phyloP scores from a whole-genome alignment of 2,888 invertebrate genomes.

The Caenorhabditis imperialis region DNA sequence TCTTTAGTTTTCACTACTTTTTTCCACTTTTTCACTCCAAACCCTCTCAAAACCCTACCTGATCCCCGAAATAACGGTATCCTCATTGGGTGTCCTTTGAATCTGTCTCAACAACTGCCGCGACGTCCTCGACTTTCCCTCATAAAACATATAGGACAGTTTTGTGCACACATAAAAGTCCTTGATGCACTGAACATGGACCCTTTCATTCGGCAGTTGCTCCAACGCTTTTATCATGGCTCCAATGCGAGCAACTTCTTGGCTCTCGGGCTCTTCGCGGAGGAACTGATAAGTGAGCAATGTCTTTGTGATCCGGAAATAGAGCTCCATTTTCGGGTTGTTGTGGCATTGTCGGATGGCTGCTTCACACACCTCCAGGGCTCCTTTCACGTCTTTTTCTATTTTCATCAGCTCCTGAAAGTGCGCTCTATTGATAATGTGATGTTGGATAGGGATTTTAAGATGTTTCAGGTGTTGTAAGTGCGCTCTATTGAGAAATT shows the following conservation, averaged over 20 bases:
- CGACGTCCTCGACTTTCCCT: conserved; percentile 50
- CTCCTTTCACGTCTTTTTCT: conserved; percentile 54
- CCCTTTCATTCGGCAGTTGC: conserved; percentile 7
- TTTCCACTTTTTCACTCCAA: background rate
- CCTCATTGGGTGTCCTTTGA: conserved; percentile 31
- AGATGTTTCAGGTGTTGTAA: too few species aligned
- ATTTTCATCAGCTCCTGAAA: conserved; percentile 62
- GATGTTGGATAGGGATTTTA: background rate
- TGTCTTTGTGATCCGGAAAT: conserved; percentile 65
- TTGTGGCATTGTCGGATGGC: conserved; percentile 44
- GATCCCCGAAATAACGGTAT: conserved; percentile 7
- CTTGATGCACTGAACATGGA: conserved; percentile 45
- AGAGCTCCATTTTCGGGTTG: conserved; percentile 67
- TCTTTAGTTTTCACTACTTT: background rate
- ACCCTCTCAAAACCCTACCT: background rate
- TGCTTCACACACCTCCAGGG: conserved; percentile 61
- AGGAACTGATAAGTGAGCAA: conserved; percentile 54
- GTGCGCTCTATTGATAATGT: too few species aligned
- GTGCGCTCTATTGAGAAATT: too few species aligned
- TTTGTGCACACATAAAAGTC: conserved; percentile 52
- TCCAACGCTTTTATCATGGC: conserved; percentile 47
- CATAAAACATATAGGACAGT: conserved; percentile 49
- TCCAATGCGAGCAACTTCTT: conserved; percentile 29
- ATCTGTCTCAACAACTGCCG: conserved; percentile 37
- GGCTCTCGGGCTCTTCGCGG: conserved; percentile 15